Evolutionary conservation across 2,113 vertebrate species (phyloP).

Genomic region (Pheucticus melanocephalus): DNA sequence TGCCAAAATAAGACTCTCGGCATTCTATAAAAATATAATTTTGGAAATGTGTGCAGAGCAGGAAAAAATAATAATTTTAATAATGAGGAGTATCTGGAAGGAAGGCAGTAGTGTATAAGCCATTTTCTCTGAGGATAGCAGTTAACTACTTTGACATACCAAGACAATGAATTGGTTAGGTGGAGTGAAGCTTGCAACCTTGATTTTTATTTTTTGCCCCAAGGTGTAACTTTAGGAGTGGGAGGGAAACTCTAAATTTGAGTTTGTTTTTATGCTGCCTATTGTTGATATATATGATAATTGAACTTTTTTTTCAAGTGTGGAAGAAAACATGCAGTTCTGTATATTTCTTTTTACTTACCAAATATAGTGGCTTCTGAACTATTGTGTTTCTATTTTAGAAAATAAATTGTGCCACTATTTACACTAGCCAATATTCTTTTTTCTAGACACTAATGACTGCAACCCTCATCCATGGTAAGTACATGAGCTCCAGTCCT

Average conservation of each 20-base stretch:
- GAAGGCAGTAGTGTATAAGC: not conserved
- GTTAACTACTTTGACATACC: not conserved
- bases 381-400: not conserved
- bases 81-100: not conserved
- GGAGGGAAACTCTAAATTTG: not conserved
- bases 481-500: constrained; percentile 32
- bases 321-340: not conserved
- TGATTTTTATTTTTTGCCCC: not conserved
- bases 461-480: constrained; percentile 96
- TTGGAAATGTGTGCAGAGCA: not conserved
- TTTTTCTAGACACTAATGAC: constrained; percentile 86
- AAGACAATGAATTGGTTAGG: not conserved
- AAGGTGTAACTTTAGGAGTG: not conserved
- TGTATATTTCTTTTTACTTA: not conserved
- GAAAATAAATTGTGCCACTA: not conserved
- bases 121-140: not conserved
- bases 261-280: not conserved
- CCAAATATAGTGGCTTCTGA: not conserved
- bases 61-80: not conserved
- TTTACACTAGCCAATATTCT: not conserved
- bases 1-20: not conserved
- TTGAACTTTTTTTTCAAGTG: not conserved
- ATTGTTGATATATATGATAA: not conserved
- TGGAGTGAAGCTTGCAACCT: not conserved
- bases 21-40: not conserved